phyloP scores from a whole-genome alignment of 53 echinoderm and acorn worm species.

The Holothuria leucospilota region DNA sequence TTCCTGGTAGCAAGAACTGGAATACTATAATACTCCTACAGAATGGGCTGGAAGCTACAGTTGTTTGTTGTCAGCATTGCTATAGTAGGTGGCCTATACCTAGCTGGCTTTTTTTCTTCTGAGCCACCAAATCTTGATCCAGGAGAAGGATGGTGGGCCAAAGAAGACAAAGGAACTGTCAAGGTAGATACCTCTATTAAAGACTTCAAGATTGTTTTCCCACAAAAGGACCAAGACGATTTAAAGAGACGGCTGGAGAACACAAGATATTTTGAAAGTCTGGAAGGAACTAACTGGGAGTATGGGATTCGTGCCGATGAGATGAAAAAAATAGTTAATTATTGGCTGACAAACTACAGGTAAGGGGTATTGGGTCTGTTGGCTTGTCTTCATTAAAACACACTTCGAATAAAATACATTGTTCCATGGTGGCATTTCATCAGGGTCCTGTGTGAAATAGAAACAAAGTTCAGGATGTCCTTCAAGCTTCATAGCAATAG shows the following conservation, averaged over 20 bases:
- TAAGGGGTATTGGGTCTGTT: constrained; percentile 25
- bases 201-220: constrained; percentile 52
- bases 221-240: constrained; percentile 50
- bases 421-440: too few relatives aligned
- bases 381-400: too few relatives aligned
- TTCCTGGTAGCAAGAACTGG: too few relatives aligned
- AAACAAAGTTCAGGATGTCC: too few relatives aligned
- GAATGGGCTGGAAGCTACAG: constrained; percentile 39
- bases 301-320: constrained; percentile 67
- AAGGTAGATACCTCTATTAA: constrained; percentile 63
- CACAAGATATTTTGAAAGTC: constrained; percentile 64
- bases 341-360: constrained; percentile 72
- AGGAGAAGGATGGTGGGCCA: constrained; percentile 88
- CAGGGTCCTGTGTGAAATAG: too few relatives aligned
- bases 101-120: constrained; percentile 60
- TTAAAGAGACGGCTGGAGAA: constrained; percentile 55
- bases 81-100: constrained; percentile 40
- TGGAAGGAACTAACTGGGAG: constrained; percentile 73
- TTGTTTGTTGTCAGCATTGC: constrained; percentile 9
- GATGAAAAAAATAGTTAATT: constrained; percentile 63
- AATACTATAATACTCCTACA: neutral
- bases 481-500: too few relatives aligned
- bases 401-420: too few relatives aligned
- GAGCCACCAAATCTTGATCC: constrained; percentile 51
- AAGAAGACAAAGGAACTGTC: constrained; percentile 51